Conservation (phyloP, 1,140 invertebrate genomes). For the Papilio dardanus region DNA sequence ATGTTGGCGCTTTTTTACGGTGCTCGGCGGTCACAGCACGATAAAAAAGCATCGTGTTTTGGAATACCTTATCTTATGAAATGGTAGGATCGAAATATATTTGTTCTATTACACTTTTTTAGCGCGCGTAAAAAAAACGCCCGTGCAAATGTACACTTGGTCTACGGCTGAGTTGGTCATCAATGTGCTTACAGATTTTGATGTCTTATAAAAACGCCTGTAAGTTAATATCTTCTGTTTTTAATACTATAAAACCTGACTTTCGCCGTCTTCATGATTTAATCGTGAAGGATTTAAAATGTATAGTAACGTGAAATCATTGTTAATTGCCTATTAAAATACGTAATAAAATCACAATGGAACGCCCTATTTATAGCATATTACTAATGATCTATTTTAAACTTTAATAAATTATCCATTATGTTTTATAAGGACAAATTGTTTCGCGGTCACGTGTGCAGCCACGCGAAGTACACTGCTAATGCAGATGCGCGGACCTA, state of each 20-base stretch:
- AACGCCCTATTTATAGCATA: background rate
- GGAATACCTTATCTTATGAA: no score
- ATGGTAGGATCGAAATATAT: no score
- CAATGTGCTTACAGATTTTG: no score
- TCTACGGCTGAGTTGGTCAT: no score
- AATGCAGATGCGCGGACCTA: background rate
- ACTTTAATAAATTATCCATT: background rate
- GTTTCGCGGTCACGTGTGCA: background rate
- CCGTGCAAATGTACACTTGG: no score
- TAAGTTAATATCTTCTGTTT: background rate
- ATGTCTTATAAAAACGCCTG: background rate
- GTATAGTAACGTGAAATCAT: background rate
- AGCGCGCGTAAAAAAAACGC: no score
- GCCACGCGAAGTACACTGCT: background rate
- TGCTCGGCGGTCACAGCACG: no score
- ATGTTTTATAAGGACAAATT: conserved; percentile 5
- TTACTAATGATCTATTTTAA: background rate
- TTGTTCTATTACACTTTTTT: no score
- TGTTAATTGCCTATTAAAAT: conserved; percentile 2
- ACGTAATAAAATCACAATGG: background rate
- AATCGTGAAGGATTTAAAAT: background rate
- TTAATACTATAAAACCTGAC: background rate
- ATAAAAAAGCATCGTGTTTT: no score
- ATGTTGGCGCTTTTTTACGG: no score
- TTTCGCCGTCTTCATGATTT: background rate